Evolutionary conservation across 2,888 invertebrate species (phyloP), one percentile per base, ranked within the genome.

Genomic region (Protonemura montana): DNA sequence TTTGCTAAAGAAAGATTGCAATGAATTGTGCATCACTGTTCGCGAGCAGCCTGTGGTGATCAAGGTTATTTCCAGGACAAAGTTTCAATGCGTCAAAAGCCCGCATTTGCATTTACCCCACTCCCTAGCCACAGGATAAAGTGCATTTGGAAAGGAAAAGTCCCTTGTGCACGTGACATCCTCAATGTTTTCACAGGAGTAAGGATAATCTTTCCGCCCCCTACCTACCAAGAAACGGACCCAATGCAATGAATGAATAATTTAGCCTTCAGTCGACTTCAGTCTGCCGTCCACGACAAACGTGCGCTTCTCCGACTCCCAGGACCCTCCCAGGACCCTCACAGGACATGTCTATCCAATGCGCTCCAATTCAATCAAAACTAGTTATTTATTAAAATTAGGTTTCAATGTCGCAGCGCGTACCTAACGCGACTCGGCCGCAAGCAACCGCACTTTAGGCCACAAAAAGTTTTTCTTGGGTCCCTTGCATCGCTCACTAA

Each of bases 361-460:
- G 59, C 59, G 59, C 29, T 29, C n/a, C 35, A 83, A 83, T 83
- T 59, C 83, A 42, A 83, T 83, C 83, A 83, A 83, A 83, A 41
- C 59, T 83, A 42, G 83, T 83, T 41, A 41, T 83, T 83, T 83
- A 83, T 83, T 59, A 42, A 83, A 83, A 83, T 83, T 59, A 83
- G 83, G 83, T 83, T 83, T 59, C 83, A 42, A 41, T 83, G 41
- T 81, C 29, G 78, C 78, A 29, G 7, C 82, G 29, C 27, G 29
- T 7, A 29, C 16, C 30, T 6, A 1, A 59, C 21, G 59, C 59
- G 6, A 82, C 30, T 82, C 27, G 5, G n/a, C 30, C 30, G 29
- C 26, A 82, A 82, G n/a, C 30, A 29, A 29, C 82, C 78, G 78
- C 78, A 78, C 27, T 59, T 59, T 59, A 59, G 59, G 59, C 21